Evolutionary conservation across 2,888 invertebrate genomes (phyloP), one percentile per base, ranked within the genome.

Genomic region (Uloborus plumipes): DNA sequence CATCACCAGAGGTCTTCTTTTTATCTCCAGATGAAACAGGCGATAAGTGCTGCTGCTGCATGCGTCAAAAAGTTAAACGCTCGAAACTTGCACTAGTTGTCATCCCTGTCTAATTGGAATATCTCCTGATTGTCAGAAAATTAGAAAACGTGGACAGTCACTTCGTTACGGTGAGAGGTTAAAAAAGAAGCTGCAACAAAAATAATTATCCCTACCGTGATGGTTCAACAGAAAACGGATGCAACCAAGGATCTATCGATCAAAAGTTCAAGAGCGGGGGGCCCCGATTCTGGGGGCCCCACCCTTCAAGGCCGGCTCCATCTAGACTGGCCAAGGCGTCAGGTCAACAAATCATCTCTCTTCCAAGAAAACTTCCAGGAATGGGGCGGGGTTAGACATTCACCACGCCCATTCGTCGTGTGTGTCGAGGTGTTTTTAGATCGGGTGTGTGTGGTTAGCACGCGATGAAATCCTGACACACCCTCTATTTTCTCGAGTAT

Each of bases 331-430:
- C 67, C 50, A 59, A 50, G 20, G 58, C n/a, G 47, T 31, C 67
- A 67, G 77, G 77, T 78, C 77, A 78, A 78, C 70, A 78, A 71
- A 78, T 71, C 76, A 69, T 76, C 69, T n/a, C 67, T 62, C 69
- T 76, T 69, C 61, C 58, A 26, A 77, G 70, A 62, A 69, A 69
- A 73, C 39, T 67, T 72, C 51, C 69, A 80, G 69, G 61, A 80
- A 80, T 26, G 53, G 26, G 80, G 80, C 61, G 80, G 80, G 53
- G 62, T 18, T 62, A 39, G 13, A 16, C 9, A 0, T 26, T 18
- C 51, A 67, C 39, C 53, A 72, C 79, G 79, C 79, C 79, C 39
- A 47, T 51, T 51, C 67, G 31, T 31, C 79, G 39, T 79, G 66
- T 72, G 79, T 67, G 73, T 70, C 64, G 58, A 64, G 58, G 70